Evolutionary conservation across 2,113 vertebrate species (phyloP).

Genomic region (Monopterus albus): DNA sequence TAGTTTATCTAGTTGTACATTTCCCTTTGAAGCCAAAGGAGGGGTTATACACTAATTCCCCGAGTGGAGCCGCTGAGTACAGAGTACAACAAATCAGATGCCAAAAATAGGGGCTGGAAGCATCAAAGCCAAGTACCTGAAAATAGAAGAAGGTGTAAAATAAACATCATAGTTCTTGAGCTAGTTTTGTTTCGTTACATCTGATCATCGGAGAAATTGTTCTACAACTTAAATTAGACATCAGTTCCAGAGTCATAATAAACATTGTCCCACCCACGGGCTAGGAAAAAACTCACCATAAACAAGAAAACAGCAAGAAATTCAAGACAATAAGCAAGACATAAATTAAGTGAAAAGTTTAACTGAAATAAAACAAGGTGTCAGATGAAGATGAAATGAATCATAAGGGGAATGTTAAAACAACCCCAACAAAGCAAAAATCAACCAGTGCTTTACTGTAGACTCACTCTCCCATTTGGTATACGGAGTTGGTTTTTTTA

Average conservation of each 20-base stretch:
- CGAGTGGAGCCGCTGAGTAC: constrained; percentile 6
- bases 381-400: constrained; percentile 18
- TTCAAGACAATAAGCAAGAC: constrained; percentile 2
- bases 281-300: background rate
- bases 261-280: constrained; percentile 24
- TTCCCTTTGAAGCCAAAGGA: constrained; percentile 17
- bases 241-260: constrained; percentile 45
- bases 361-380: constrained; percentile 2
- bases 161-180: background rate
- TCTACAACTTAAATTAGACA: constrained; percentile 21
- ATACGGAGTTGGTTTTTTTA: constrained; percentile 13
- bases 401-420: too few relatives aligned
- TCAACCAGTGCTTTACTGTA: background rate
- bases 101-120: too few relatives aligned
- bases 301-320: constrained; percentile 10
- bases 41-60: constrained; percentile 17
- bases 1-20: background rate
- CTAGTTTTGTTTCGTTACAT: constrained; percentile 52
- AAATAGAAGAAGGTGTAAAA: constrained; percentile 32
- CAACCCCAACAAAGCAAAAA: background rate
- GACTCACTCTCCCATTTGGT: background rate
- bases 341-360: background rate
- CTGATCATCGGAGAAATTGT: constrained; percentile 33
- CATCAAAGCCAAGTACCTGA: background rate
- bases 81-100: constrained; percentile 10